Percentiles rank a stretch among this genome's conserved stretches.
Conservation (phyloP, 2,113 vertebrate genomes). For the Cromileptes altivelis region DNA sequence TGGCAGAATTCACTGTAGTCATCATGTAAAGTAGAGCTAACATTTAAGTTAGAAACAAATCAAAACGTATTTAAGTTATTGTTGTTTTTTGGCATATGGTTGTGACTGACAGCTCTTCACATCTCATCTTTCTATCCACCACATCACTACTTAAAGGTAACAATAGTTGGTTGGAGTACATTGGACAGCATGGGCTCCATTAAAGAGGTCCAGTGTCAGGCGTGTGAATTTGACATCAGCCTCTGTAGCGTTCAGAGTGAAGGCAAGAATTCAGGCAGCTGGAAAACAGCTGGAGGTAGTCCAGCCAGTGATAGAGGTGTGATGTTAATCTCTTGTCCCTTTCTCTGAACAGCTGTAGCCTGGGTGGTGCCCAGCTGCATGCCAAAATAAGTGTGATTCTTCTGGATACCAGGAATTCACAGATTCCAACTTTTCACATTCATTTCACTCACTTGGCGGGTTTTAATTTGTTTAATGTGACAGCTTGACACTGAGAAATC, state of each 20-base stretch:
- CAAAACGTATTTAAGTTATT: no score
- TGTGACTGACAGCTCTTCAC: neutral
- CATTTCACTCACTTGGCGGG: neutral
- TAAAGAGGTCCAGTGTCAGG: neutral
- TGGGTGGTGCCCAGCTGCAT: slow-evolving; percentile 29
- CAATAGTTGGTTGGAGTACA: neutral
- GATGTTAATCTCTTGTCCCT: slow-evolving; percentile 39
- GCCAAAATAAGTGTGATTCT: slow-evolving; percentile 30
- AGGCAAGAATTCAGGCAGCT: slow-evolving; percentile 27
- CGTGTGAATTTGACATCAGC: slow-evolving; percentile 2
- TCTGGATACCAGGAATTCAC: neutral
- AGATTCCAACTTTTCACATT: neutral
- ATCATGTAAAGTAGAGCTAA: neutral
- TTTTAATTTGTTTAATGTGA: neutral
- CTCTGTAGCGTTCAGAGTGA: neutral
- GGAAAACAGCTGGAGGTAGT: slow-evolving; percentile 58
- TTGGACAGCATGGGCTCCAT: neutral
- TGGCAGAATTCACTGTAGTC: neutral
- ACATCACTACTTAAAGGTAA: neutral
- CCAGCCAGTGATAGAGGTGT: slow-evolving; percentile 44
- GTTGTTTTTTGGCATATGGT: neutral
- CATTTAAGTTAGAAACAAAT: neutral
- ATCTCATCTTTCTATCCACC: neutral
- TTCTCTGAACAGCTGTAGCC: slow-evolving; percentile 45
- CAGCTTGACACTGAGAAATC: neutral